Percentiles rank a stretch among this genome's conserved stretches.
Conservation (phyloP, 2,113 vertebrate genomes). For the Zosterops pallidus region DNA sequence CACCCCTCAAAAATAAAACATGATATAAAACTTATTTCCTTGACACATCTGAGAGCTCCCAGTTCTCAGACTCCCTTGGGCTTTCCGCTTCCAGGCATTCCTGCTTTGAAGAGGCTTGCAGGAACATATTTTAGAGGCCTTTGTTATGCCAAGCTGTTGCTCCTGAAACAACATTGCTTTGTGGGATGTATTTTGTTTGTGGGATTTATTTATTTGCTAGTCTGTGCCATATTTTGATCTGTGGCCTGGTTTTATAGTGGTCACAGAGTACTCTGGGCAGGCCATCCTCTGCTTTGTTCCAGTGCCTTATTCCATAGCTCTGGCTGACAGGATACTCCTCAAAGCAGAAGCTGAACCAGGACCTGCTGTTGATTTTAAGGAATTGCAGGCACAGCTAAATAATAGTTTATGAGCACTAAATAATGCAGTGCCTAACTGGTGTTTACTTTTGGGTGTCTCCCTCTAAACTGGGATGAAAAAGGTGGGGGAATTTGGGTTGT, state of each 20-base stretch:
- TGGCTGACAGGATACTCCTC: background rate
- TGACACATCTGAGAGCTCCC: background rate
- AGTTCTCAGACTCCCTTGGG: constrained; percentile 19
- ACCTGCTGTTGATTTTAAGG: background rate
- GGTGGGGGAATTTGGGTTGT: background rate
- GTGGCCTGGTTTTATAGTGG: background rate
- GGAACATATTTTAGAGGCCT: background rate
- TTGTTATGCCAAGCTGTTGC: constrained; percentile 1
- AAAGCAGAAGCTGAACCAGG: background rate
- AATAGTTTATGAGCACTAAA: background rate
- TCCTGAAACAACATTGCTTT: constrained; percentile 31
- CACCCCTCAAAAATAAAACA: constrained; percentile 26
- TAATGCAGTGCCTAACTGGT: background rate
- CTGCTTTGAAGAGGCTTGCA: constrained; percentile 25
- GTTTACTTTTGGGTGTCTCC: background rate
- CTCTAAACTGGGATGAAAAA: background rate
- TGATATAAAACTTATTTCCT: background rate
- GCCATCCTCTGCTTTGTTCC: background rate
- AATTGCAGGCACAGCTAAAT: background rate
- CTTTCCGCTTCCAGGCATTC: constrained; percentile 38
- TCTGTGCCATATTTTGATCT: background rate
- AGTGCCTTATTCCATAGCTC: background rate
- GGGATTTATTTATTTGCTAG: constrained; percentile 15
- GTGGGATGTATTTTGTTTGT: constrained; percentile 7
- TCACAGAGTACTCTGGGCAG: background rate